A percentile compares a stretch with the other conserved stretches of the same genome.
Conservation (phyloP, 1,140 invertebrate genomes). For the Cyphomyrmex costatus region DNA sequence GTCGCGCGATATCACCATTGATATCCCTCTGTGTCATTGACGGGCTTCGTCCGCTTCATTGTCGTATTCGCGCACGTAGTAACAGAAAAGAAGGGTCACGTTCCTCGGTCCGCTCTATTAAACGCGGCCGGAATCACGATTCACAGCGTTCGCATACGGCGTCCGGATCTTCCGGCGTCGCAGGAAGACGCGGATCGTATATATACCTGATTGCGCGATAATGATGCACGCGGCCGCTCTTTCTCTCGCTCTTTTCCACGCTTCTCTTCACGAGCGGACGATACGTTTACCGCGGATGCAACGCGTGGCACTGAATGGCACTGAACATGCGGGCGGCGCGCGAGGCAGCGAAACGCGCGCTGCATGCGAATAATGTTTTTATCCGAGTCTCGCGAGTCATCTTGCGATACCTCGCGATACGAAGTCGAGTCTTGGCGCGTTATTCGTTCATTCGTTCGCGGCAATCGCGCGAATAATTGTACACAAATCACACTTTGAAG, state of each 20-base stretch:
- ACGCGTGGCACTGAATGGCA: slow-evolving; percentile 58
- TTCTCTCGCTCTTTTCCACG: no score
- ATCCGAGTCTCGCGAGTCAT: slow-evolving; percentile 37
- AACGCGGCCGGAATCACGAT: slow-evolving; percentile 34
- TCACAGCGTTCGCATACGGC: slow-evolving; percentile 33
- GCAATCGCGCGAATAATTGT: background rate
- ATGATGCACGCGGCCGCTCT: slow-evolving; percentile 42
- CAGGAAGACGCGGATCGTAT: slow-evolving; percentile 10
- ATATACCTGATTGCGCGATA: slow-evolving; percentile 52
- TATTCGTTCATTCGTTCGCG: background rate
- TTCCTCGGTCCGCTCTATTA: slow-evolving; percentile 55
- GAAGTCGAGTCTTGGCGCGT: slow-evolving; percentile 52
- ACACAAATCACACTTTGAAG: slow-evolving; percentile 1
- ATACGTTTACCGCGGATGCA: slow-evolving; percentile 48
- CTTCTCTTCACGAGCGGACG: slow-evolving; percentile 7
- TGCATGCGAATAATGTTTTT: slow-evolving; percentile 57
- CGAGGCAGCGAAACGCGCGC: slow-evolving; percentile 41
- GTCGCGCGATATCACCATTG: slow-evolving; percentile 58
- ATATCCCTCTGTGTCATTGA: slow-evolving; percentile 63
- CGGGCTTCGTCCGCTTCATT: slow-evolving; percentile 43
- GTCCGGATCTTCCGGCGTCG: background rate
- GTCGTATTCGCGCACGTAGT: slow-evolving; percentile 44
- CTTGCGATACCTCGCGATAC: slow-evolving; percentile 60
- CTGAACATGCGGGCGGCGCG: slow-evolving; percentile 46
- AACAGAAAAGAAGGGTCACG: slow-evolving; percentile 59